Evolutionary conservation across 2,113 vertebrate species (phyloP), one percentile per base, ranked within the genome.

Genomic region (Stigmatopora argus): DNA sequence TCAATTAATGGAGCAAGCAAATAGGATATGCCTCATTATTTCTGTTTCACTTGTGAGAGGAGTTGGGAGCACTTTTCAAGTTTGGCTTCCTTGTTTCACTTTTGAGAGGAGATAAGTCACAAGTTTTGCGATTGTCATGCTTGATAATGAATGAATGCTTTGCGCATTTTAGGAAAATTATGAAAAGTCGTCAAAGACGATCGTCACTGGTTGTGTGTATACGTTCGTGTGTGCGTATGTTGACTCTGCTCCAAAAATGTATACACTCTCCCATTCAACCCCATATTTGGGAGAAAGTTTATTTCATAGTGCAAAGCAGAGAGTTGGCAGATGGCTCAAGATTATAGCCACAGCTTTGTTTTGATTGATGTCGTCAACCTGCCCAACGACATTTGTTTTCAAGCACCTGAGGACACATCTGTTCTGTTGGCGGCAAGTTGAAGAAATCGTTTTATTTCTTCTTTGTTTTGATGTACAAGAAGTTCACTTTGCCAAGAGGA

Each of bases 61-160:
- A 98, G 93, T 58, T 92, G 95, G 44, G 96, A 99, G 88, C 94
- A 98, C 83, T 98, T 99, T 84, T 94, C 94, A 1, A 97, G 97
- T 41, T 41, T 41, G 97, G 98, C 84, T 99, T 98, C 83, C 95
- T 94, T 18, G 95, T 98, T 49, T 94, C 95, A 1, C 15, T 94
- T 67, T 88, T 98, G 57, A 95, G 95, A 85, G 96, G 97, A 83
- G 91, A 41, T 41, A 7, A 41, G 38, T 41, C 38, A 8, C 9
- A 10, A 41, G 38, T 41, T 41, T 41, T 41, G 38, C 9, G 6
- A 8, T 9, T 41, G 38, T 41, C 9, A 8, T 41, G 6, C 9
- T 41, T 41, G 9, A 7, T 4, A 8, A 7, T 41, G 38, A 31
- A 31, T 31, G 26, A 31, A 31, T 31, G 26, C 26, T 3, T 31